Percentiles rank a stretch among this genome's conserved stretches.
phyloP scores from a whole-genome alignment of 2,113 vertebrate genomes.

The Notiomystis cincta region DNA sequence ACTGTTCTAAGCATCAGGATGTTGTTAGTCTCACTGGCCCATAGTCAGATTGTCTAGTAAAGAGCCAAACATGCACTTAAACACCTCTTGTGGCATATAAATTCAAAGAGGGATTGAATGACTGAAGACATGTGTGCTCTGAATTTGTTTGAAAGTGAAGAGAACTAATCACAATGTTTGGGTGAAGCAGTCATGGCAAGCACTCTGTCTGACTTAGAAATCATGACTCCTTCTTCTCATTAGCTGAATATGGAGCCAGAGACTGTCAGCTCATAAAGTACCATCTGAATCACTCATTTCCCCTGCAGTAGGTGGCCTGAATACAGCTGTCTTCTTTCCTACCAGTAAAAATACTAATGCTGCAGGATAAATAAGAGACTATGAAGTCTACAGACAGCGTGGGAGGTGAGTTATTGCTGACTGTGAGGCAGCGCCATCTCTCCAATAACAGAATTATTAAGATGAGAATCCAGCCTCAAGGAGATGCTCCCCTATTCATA shows the following conservation, averaged over 20 bases:
- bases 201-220: neutral
- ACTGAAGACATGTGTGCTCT: neutral
- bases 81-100: neutral
- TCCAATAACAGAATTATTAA: neutral
- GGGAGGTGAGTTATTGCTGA: neutral
- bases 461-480: neutral
- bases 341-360: neutral
- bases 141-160: neutral
- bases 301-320: neutral
- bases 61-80: neutral
- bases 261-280: neutral
- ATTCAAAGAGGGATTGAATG: neutral
- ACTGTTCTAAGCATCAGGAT: neutral
- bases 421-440: neutral
- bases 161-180: neutral
- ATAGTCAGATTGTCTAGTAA: neutral
- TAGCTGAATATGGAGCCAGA: neutral
- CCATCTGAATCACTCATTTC: neutral
- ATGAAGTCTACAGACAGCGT: neutral
- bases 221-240: neutral
- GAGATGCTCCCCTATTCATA: neutral
- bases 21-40: neutral
- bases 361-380: neutral
- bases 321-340: neutral
- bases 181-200: neutral